Evolutionary conservation across 2,113 vertebrate species (phyloP).

Genomic region (Ammodramus savannarum): DNA sequence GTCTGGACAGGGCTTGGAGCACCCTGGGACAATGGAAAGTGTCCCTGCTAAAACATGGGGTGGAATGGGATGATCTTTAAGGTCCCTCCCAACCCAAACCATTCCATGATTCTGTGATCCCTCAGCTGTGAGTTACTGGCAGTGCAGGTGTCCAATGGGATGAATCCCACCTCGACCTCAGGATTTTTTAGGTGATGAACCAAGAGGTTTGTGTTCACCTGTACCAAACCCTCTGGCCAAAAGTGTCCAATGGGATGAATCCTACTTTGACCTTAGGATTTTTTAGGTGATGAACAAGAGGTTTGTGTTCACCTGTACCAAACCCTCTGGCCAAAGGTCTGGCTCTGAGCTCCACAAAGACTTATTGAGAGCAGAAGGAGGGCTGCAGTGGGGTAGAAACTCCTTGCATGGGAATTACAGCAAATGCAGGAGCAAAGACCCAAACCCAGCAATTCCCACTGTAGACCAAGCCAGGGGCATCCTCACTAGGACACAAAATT

Average conservation of each 20-base stretch:
- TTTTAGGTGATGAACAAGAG: neutral
- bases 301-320: neutral
- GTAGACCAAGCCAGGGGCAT: neutral
- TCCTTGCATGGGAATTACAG: neutral
- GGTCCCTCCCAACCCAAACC: neutral
- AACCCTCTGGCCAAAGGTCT: neutral
- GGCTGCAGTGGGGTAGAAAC: neutral
- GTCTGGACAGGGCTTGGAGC: neutral
- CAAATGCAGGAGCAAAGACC: neutral
- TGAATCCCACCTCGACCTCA: neutral
- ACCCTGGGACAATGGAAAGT: neutral
- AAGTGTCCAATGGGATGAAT: neutral
- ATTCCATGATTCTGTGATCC: rapidly evolving
- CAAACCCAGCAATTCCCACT: neutral
- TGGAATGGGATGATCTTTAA: neutral
- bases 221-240: neutral
- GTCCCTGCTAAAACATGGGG: neutral
- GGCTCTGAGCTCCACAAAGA: neutral
- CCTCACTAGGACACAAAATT: neutral
- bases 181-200: neutral
- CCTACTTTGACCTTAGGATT: neutral
- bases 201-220: neutral
- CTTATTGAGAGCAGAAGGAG: neutral
- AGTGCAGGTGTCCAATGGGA: neutral
- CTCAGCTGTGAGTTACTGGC: neutral